phyloP scores from a whole-genome alignment of 2,113 vertebrate species.

The Peromyscus polionotus region DNA sequence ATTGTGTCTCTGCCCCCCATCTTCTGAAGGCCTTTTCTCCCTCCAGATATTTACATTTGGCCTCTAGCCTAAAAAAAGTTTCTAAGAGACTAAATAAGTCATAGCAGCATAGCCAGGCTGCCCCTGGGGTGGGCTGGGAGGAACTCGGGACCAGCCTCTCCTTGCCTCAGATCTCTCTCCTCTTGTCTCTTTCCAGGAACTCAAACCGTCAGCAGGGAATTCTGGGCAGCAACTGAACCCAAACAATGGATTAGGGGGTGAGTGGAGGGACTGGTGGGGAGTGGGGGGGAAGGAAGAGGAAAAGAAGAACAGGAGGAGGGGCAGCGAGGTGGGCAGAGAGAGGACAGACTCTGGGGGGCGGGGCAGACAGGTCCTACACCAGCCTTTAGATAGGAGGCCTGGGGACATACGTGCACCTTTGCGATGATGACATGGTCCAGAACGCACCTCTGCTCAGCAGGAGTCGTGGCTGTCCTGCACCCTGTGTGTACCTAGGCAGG shows the following conservation, averaged over 20 bases:
- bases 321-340: fast-evolving
- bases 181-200: constrained; percentile 69
- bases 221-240: not conserved
- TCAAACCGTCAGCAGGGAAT: not conserved
- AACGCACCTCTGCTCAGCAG: fast-evolving
- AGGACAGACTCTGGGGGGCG: not conserved
- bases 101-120: not conserved
- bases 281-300: too few species aligned
- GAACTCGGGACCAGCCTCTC: not conserved
- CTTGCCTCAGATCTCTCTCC: not conserved
- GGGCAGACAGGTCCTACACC: not conserved
- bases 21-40: not conserved
- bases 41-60: not conserved
- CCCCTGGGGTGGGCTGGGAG: not conserved
- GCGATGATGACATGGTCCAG: not conserved
- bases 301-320: not conserved
- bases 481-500: not conserved
- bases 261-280: not conserved
- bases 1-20: not conserved
- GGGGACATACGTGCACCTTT: not conserved
- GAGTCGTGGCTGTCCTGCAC: not conserved
- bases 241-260: constrained; percentile 48
- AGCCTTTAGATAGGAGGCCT: not conserved
- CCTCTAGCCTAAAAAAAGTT: not conserved
- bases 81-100: not conserved